Evolutionary conservation across 2,797 vertebrate species (phyloP).

Genomic region (Helicolenus hilgendorfi): DNA sequence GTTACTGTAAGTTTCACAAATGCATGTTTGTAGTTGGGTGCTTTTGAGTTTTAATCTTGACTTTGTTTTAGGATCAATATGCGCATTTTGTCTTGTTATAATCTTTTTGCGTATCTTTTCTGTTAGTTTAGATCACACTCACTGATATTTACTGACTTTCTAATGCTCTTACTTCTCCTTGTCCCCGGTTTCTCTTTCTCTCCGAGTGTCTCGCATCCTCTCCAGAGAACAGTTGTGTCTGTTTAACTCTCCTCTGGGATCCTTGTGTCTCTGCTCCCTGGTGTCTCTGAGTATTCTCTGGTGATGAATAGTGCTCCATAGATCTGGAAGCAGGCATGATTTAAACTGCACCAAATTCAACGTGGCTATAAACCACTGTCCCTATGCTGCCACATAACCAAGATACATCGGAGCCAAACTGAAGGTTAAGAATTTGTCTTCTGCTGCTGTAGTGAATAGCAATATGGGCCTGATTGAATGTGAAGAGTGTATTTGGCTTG

Average conservation of each 20-base stretch:
- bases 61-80: neutral
- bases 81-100: neutral
- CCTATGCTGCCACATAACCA: constrained; percentile 25
- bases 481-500: neutral
- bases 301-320: constrained; percentile 41
- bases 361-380: constrained; percentile 34
- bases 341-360: constrained; percentile 42
- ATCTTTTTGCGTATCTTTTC: neutral
- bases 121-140: neutral
- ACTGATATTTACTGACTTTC: neutral
- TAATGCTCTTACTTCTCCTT: neutral
- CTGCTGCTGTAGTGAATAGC: neutral
- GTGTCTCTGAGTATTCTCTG: constrained; percentile 23
- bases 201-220: constrained; percentile 6
- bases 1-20: neutral
- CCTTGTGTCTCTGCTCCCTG: constrained; percentile 23
- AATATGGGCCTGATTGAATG: neutral
- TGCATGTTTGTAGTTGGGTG: neutral
- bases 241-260: constrained; percentile 15
- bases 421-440: neutral
- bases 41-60: neutral
- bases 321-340: constrained; percentile 49
- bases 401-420: constrained; percentile 12
- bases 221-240: constrained; percentile 23
- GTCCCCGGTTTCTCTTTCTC: neutral